phyloP scores from a whole-genome alignment of 2,888 invertebrate genomes.

The Deilephila elpenor region DNA sequence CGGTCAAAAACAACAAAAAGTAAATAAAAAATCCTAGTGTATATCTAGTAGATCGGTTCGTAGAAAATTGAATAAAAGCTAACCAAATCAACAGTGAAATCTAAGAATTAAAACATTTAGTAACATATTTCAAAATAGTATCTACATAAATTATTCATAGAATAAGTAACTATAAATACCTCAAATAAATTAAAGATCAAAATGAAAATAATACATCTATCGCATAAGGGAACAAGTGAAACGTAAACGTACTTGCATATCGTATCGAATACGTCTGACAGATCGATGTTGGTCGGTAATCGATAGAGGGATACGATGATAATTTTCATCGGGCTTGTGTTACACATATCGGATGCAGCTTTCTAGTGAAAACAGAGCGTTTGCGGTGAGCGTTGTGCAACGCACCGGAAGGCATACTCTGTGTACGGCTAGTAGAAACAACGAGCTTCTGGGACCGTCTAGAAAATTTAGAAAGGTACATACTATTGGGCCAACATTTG shows the following conservation, averaged over 20 bases:
- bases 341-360: constrained; percentile 78
- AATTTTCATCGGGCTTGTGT: constrained; percentile 65
- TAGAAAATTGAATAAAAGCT: no score
- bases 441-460: constrained; percentile 14
- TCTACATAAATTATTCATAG: no score
- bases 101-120: no score
- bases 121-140: no score
- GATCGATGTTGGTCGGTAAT: constrained; percentile 29
- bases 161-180: background rate
- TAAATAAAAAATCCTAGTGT: no score
- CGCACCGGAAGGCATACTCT: constrained; percentile 61
- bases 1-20: no score
- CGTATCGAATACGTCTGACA: constrained; percentile 29
- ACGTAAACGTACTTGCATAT: constrained; percentile 6
- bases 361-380: constrained; percentile 77
- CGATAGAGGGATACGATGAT: constrained; percentile 56
- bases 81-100: no score
- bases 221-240: constrained; percentile 10
- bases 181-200: background rate
- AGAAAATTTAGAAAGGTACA: background rate
- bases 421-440: constrained; percentile 43
- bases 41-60: no score
- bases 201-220: background rate
- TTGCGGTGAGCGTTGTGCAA: constrained; percentile 74
- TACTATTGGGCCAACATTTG: no score